Evolutionary conservation across 2,113 vertebrate genomes (phyloP).

Genomic region (Chamaetylas fuelleborni): DNA sequence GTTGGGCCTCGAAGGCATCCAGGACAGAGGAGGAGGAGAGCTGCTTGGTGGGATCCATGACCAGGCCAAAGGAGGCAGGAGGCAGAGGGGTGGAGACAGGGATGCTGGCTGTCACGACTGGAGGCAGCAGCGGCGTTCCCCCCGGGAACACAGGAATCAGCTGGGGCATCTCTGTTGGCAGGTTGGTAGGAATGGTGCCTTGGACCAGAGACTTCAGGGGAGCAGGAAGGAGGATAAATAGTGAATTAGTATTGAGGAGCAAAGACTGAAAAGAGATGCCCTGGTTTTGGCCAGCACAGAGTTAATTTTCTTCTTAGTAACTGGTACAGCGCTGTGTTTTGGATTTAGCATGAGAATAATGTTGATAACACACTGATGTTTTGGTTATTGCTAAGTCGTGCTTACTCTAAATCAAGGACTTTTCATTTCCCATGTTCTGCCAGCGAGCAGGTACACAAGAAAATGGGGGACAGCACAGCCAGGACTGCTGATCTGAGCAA

Average conservation of each 20-base stretch:
- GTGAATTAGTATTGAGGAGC: neutral
- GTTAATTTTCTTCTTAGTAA: neutral
- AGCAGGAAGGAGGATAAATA: neutral
- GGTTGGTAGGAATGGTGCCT: constrained; percentile 77
- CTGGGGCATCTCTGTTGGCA: constrained; percentile 87
- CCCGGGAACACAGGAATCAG: constrained; percentile 79
- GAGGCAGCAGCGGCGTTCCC: constrained; percentile 77
- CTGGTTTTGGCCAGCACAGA: neutral
- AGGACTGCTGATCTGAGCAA: neutral
- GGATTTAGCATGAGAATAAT: neutral
- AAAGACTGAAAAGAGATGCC: neutral
- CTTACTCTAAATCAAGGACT: neutral
- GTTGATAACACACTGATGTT: neutral
- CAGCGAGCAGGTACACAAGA: neutral
- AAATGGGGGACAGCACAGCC: neutral
- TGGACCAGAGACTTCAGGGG: constrained; percentile 76
- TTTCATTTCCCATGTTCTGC: neutral
- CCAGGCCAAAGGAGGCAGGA: constrained; percentile 78
- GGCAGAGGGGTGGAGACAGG: constrained; percentile 78
- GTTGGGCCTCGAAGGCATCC: constrained; percentile 73
- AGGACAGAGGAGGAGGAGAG: constrained; percentile 80
- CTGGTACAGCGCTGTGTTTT: neutral
- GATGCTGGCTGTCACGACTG: constrained; percentile 77
- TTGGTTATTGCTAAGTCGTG: neutral
- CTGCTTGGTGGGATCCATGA: constrained; percentile 79